These are phyloP conservation scores for Aricia agestis DNA, from an alignment of 1,140 invertebrate genomes.

Conservation along the genomic window DNA sequence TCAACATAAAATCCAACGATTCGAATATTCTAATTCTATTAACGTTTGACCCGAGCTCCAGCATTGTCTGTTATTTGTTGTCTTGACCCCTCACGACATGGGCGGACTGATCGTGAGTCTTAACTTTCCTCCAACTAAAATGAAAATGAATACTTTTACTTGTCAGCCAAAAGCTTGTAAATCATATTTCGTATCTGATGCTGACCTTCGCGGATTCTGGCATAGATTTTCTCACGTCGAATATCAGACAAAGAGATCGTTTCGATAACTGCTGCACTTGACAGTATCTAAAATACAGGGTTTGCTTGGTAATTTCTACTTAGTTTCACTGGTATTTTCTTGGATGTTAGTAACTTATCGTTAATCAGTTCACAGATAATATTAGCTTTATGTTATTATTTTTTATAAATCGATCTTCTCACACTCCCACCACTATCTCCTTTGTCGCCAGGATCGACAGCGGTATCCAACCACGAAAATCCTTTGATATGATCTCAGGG, in stretches of 20 bases:
- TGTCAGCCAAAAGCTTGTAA: conserved; percentile 20
- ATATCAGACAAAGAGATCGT: not conserved
- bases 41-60: conserved; percentile 3
- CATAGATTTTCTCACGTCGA: not conserved
- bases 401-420: too few species aligned
- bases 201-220: conserved; percentile 2
- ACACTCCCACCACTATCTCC: too few species aligned
- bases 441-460: too few species aligned
- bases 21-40: conserved; percentile 14
- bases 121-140: conserved; percentile 33
- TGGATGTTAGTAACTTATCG: not conserved
- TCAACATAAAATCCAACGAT: not conserved
- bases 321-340: not conserved
- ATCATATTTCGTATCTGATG: not conserved
- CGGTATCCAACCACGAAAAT: too few species aligned
- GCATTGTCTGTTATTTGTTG: conserved; percentile 34
- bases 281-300: not conserved
- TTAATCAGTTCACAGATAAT: too few species aligned
- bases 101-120: conserved; percentile 36
- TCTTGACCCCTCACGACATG: conserved; percentile 47
- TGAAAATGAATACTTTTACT: conserved; percentile 31
- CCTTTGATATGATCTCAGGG: too few species aligned
- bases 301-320: not conserved
- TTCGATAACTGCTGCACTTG: not conserved
- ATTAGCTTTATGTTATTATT: too few species aligned